A percentile compares a stretch with the other conserved stretches of the same genome.
phyloP scores from a whole-genome alignment of 2,888 invertebrate species.

The Marasmarcha lunaedactyla region DNA sequence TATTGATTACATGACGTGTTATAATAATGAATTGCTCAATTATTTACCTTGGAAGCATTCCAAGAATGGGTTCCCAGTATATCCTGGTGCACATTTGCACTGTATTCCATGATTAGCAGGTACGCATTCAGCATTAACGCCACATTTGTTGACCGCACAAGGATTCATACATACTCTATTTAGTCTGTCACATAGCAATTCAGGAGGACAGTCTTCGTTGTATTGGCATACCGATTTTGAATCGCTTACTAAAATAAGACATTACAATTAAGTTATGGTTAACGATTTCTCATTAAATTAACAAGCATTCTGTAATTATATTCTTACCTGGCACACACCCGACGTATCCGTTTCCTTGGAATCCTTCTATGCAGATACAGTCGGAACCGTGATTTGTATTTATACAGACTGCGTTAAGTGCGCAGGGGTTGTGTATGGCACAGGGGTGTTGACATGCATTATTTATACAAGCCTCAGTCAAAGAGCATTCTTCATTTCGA shows the following conservation, averaged over 20 bases:
- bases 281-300: no score
- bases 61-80: conserved; percentile 81
- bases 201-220: conserved; percentile 91
- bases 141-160: conserved; percentile 83
- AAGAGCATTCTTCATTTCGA: conserved; percentile 85
- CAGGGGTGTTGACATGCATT: conserved; percentile 89
- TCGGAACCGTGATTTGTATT: conserved; percentile 89
- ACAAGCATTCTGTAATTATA: no score
- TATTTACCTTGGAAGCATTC: conserved; percentile 76
- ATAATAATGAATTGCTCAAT: no score
- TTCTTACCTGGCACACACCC: conserved; percentile 82
- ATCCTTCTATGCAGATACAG: conserved; percentile 88
- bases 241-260: conserved; percentile 36
- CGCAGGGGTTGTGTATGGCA: conserved; percentile 86
- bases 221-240: conserved; percentile 80
- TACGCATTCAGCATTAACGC: conserved; percentile 83
- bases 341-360: conserved; percentile 87
- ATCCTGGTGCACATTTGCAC: conserved; percentile 81
- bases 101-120: conserved; percentile 81
- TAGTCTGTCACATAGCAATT: conserved; percentile 84
- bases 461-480: conserved; percentile 89
- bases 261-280: no score
- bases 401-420: conserved; percentile 85
- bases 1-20: no score
- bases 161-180: conserved; percentile 88